phyloP scores from a whole-genome alignment of 2,113 vertebrate genomes.

The Penelope pileata region DNA sequence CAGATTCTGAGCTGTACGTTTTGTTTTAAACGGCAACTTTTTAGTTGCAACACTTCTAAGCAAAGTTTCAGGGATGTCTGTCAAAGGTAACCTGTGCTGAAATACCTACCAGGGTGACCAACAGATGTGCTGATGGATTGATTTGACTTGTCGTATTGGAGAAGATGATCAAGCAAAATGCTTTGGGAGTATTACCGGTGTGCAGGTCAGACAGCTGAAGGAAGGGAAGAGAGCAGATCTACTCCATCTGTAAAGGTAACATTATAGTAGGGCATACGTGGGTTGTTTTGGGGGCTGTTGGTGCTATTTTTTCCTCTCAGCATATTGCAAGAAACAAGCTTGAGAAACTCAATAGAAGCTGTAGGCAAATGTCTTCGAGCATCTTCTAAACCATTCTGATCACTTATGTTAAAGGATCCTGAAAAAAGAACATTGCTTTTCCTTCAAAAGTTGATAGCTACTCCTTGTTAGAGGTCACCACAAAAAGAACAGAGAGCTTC shows the following conservation, averaged over 20 bases:
- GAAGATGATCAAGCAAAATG: neutral
- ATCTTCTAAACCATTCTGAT: neutral
- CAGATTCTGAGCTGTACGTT: conserved; percentile 27
- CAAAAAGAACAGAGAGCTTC: neutral
- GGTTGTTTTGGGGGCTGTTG: conserved; percentile 31
- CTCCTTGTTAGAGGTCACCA: neutral
- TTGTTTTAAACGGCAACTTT: neutral
- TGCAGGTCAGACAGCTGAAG: neutral
- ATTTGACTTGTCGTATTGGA: neutral
- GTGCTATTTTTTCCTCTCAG: conserved; percentile 25
- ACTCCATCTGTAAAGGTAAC: conserved; percentile 10
- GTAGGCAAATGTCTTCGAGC: neutral
- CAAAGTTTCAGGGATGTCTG: neutral
- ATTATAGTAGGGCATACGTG: neutral
- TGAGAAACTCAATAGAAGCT: neutral
- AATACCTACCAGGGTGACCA: neutral
- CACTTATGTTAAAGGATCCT: neutral
- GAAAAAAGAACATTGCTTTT: neutral
- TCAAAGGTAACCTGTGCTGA: neutral
- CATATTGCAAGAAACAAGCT: neutral
- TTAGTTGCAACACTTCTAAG: neutral
- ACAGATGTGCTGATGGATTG: neutral
- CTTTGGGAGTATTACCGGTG: neutral
- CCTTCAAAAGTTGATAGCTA: neutral
- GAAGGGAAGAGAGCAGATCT: neutral